These are phyloP conservation scores for Platycheirus albimanus DNA, from an alignment of 2,888 invertebrate species.

Conservation along the genomic window DNA sequence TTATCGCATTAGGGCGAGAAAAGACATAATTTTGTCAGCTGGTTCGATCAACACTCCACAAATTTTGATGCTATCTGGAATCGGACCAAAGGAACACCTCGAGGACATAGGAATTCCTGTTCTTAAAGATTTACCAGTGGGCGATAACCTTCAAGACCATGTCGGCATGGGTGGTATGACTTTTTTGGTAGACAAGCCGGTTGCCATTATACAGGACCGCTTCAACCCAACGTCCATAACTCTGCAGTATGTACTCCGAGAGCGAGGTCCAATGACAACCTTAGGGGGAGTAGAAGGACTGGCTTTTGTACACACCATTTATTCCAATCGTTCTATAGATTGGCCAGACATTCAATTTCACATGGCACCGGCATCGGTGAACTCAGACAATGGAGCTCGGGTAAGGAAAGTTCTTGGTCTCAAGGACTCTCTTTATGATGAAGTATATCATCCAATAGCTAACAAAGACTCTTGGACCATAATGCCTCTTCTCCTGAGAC, in stretches of 20 bases:
- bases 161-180: constrained; percentile 90
- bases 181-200: constrained; percentile 89
- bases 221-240: constrained; percentile 90
- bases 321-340: constrained; percentile 89
- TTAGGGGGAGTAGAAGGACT: constrained; percentile 94
- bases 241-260: constrained; percentile 90
- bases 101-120: constrained; percentile 88
- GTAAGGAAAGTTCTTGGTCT: constrained; percentile 90
- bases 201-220: constrained; percentile 91
- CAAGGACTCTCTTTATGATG: constrained; percentile 90
- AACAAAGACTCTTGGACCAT: constrained; percentile 90
- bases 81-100: constrained; percentile 89
- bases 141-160: constrained; percentile 94
- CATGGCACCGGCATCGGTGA: constrained; percentile 95
- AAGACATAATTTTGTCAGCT: constrained; percentile 93
- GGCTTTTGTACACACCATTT: constrained; percentile 93
- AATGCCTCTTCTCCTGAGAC: constrained; percentile 92
- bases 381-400: constrained; percentile 90
- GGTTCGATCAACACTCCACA: constrained; percentile 97
- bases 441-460: constrained; percentile 91
- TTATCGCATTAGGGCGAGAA: constrained; percentile 88
- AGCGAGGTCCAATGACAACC: constrained; percentile 93
- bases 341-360: constrained; percentile 96
- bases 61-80: constrained; percentile 94
- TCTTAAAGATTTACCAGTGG: constrained; percentile 89